These are phyloP conservation scores for Myrmecophaga tridactyla DNA, from an alignment of 2,113 vertebrate genomes.

Conservation along the genomic window DNA sequence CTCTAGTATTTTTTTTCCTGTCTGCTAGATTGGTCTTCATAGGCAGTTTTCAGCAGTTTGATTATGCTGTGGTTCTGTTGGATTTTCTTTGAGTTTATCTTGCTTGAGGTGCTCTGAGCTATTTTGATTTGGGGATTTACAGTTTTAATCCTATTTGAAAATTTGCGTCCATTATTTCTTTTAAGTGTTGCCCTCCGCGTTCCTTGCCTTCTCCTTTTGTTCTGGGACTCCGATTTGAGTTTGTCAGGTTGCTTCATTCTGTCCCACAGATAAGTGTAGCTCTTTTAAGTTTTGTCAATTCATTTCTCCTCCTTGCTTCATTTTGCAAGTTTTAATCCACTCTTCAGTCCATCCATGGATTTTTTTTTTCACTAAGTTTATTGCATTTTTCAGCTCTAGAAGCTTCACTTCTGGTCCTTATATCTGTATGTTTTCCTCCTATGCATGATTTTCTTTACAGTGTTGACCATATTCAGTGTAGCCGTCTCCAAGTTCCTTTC, in stretches of 20 bases:
- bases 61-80: neutral
- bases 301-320: too few relatives aligned
- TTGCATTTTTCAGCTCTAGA: rapidly evolving
- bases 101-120: neutral
- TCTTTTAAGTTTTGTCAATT: too few relatives aligned
- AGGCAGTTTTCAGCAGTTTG: neutral
- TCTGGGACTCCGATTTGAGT: too few relatives aligned
- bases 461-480: rapidly evolving
- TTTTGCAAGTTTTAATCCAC: neutral
- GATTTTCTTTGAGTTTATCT: neutral
- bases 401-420: rapidly evolving
- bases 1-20: neutral
- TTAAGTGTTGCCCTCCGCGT: too few relatives aligned
- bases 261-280: too few relatives aligned
- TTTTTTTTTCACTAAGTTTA: neutral
- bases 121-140: neutral
- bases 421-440: neutral
- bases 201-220: rapidly evolving
- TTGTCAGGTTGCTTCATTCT: rapidly evolving
- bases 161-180: too few relatives aligned
- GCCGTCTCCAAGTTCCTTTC: neutral
- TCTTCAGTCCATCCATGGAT: rapidly evolving
- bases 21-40: neutral
- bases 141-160: neutral
- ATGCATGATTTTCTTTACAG: too few relatives aligned